Evolutionary conservation across 2,797 vertebrate species (phyloP).

Genomic region (Alauda arvensis): DNA sequence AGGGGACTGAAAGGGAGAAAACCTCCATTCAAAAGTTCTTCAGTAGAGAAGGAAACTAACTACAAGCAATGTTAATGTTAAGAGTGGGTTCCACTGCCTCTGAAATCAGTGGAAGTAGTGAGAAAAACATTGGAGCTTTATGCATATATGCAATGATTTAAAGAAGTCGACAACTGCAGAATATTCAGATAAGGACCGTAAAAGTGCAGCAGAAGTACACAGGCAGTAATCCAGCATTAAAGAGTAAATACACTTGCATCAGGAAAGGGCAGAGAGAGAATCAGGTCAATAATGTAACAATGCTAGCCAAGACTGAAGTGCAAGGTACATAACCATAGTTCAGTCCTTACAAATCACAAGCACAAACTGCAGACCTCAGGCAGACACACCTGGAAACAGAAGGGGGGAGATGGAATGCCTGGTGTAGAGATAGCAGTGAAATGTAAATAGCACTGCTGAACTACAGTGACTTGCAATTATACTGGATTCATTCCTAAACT

Average conservation of each 20-base stretch:
- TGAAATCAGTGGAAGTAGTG: neutral
- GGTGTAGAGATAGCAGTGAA: neutral
- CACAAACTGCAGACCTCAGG: slow-evolving; percentile 21
- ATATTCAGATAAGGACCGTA: neutral
- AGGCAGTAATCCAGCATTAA: neutral
- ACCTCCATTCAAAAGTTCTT: neutral
- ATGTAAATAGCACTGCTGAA: neutral
- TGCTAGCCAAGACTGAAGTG: neutral
- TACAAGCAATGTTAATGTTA: neutral
- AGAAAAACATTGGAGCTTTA: neutral
- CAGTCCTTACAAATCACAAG: slow-evolving; percentile 7
- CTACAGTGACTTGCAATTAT: neutral
- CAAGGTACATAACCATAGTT: neutral
- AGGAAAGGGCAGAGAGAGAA: neutral
- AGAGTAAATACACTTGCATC: neutral
- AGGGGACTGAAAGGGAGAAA: neutral
- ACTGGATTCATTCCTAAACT: neutral
- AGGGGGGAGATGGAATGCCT: neutral
- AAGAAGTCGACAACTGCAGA: neutral
- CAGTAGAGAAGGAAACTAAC: neutral
- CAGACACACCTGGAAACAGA: neutral
- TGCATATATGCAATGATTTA: neutral
- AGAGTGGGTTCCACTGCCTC: neutral
- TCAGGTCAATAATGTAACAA: neutral
- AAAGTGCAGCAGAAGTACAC: neutral